A percentile compares a stretch with the other conserved stretches of the same genome.
Conservation (phyloP, 1,140 invertebrate species). For the Caenorhabditis tropicalis region DNA sequence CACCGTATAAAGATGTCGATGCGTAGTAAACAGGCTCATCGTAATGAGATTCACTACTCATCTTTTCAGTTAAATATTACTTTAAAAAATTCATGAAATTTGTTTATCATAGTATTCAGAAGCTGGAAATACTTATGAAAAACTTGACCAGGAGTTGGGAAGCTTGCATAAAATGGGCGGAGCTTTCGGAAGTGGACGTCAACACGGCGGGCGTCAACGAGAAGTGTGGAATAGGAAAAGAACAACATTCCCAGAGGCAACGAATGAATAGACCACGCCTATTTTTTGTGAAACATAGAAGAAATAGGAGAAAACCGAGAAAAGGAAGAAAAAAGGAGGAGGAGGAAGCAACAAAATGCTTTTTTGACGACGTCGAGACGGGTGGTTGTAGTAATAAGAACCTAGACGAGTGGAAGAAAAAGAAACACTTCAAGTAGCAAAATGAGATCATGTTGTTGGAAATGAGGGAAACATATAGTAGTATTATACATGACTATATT, state of each 20-base stretch:
- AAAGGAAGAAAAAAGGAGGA: too few species aligned
- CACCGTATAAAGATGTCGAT: background rate
- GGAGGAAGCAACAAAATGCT: conserved; percentile 3
- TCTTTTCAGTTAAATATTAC: background rate
- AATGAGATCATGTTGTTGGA: conserved; percentile 25
- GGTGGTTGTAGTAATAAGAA: conserved; percentile 13
- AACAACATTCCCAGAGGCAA: conserved; percentile 39
- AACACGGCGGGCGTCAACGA: conserved; percentile 30
- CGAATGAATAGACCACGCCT: conserved; percentile 5
- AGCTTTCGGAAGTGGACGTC: conserved; percentile 24
- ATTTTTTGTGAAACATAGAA: background rate
- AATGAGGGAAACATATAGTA: background rate
- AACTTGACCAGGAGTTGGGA: background rate
- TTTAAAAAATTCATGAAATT: background rate
- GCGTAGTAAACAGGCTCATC: conserved; percentile 16
- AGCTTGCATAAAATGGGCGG: conserved; percentile 37
- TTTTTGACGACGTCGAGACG: background rate
- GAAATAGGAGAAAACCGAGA: background rate
- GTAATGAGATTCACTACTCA: conserved; percentile 5
- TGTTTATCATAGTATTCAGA: background rate
- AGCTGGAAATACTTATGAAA: background rate
- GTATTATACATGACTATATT: too few species aligned
- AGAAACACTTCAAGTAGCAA: conserved; percentile 21
- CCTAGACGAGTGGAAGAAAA: conserved; percentile 18
- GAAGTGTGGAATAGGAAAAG: conserved; percentile 10